Base-by-base conservation (phyloP, 2,888 invertebrate genomes). In the Hypena proboscidalis region DNA sequence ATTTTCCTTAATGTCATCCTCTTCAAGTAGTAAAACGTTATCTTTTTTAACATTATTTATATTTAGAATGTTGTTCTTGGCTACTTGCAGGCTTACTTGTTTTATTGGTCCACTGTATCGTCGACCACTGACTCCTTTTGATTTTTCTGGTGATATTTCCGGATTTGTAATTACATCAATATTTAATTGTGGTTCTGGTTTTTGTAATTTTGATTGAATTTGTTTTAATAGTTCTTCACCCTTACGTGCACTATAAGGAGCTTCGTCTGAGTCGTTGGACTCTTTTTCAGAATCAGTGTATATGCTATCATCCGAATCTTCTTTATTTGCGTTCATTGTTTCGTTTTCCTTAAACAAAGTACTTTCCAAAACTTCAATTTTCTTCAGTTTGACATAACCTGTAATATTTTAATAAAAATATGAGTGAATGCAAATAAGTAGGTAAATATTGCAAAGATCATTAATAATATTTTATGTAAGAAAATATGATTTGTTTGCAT, bases 311-410 rank as follows among this genome's bases (percentile, higher is more conserved):
- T 83, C 83, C 17, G 80, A 83, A 43, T 73, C 58, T 19, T 42
- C 42, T 51, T 70, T 67, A 10, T 67, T 62, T 17, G 57, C 34
- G 13, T 67, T 52, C 7, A 43, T 49, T 2, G 54, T 21, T 33
- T 74, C 79, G 22, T 58, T 62, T 62, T 86, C 86, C 69, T 83
- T 86, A 0, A 74, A 64, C 15, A 83, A 47, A 0, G 79, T 77
- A 50, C 90, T 91, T 74, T 90, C 85, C 56, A 91, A 69, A 36
- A 91, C 85, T 64, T 92, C 92, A 32, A 92, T 58, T 60, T 92
- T 86, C 60, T 91, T 91, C 9, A 94, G 73, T 60, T 92, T 92
- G 1, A 93, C 87, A 57, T 88, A 94, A 23, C 94, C 94, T 94
- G 77, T 25, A 86, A 83, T n/a, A 62, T 15, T 56, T 44, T 34